Base-by-base conservation (phyloP, 1,140 invertebrate genomes). In the Coelopa frigida region DNA sequence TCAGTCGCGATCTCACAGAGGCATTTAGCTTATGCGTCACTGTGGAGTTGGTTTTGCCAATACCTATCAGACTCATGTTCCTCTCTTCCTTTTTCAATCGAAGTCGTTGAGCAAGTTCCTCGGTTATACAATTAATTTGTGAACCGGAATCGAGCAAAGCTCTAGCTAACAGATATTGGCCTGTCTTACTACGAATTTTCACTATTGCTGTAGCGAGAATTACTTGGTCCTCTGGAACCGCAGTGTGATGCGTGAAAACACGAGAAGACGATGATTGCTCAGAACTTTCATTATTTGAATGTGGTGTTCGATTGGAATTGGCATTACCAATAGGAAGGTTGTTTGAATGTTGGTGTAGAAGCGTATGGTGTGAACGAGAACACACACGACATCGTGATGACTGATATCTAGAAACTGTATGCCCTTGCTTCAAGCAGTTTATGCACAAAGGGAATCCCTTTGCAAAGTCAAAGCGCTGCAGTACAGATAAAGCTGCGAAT, bases 121-220 rank as follows among this genome's bases (percentile, higher is more conserved):
- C 46, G 11, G 37, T 47, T n/a, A 41, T 47, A 11, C 23, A 32
- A 32, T 47, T 41, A 10, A 38, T 11, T 40, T 47, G 37, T 23
- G 46, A 47, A 18, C 46, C 27, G 8, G 37, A 47, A 41, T 47
- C 45, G 5, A 47, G 33, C 11, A 47, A 31, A 12, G 26, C 37
- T 47, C 37, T 39, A 14, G 45, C 45, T 18, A 32, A 12, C 15
- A 40, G 12, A 33, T 12, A 40, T 21, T 41, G n/a, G 2, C 46
- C 46, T 33, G 26, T 23, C 3, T 15, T 23, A 15, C 22, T 23
- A 3, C 21, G 21, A 10, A 47, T 29, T 21, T 35, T 22, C 24
- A 41, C 46, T 14, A 41, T 5, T 7, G 37, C 27, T 23, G 46
- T 47, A 11, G 37, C 37, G 11, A 47, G 29, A 33, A 41, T 47